Evolutionary conservation across 2,797 vertebrate species (phyloP).

Genomic region (Sebastolobus alascanus): DNA sequence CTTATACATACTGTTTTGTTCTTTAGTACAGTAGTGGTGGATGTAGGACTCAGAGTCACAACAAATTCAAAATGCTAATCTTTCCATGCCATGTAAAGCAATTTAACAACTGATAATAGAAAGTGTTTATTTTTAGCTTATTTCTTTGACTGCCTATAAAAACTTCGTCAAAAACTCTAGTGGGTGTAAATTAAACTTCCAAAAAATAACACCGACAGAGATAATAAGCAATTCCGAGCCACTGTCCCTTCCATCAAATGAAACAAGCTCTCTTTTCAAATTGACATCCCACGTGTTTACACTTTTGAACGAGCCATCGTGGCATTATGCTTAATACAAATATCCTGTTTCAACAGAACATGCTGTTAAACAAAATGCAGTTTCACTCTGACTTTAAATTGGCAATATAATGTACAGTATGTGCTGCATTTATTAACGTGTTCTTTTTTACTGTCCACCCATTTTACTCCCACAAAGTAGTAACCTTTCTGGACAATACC

Average conservation of each 20-base stretch:
- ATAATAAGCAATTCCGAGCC: not conserved
- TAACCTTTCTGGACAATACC: not conserved
- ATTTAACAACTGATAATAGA: not conserved
- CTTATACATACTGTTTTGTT: not conserved
- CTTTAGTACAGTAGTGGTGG: not conserved
- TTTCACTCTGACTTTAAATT: not conserved
- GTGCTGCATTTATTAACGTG: not conserved
- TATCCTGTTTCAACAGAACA: not conserved
- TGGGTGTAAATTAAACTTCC: not conserved
- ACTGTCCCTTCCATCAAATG: not conserved
- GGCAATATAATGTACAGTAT: not conserved
- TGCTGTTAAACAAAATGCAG: not conserved
- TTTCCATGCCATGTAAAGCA: not conserved
- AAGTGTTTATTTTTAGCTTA: not conserved
- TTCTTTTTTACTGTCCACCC: not conserved
- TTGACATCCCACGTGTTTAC: not conserved
- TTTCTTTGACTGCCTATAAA: not conserved
- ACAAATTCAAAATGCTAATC: not conserved
- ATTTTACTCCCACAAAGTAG: not conserved
- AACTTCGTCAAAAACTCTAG: not conserved
- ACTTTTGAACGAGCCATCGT: not conserved
- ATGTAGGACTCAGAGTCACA: not conserved
- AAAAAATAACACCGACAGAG: not conserved
- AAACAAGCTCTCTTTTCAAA: not conserved
- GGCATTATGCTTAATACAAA: not conserved